Percentiles rank a stretch among this genome's conserved stretches.
These are phyloP conservation scores for Callinectes sapidus DNA, from an alignment of 2,888 invertebrate species.

Conservation along the genomic window DNA sequence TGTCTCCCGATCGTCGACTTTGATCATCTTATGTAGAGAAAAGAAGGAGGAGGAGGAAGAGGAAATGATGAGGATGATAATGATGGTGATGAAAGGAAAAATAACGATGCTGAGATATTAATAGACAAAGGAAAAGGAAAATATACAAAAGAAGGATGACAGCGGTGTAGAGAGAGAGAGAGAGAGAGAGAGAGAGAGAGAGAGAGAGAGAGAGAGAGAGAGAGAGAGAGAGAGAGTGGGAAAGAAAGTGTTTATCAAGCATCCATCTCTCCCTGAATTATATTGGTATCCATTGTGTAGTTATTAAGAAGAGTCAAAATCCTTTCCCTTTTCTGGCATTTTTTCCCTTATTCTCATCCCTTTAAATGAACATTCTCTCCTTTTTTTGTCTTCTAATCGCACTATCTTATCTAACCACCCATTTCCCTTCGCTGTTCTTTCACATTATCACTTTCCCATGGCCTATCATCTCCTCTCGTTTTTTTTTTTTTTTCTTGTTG, in stretches of 20 bases:
- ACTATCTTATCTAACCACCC: neutral
- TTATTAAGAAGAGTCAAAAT: neutral
- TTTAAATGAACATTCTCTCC: neutral
- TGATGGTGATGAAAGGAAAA: neutral
- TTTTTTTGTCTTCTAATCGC: neutral
- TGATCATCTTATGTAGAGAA: neutral
- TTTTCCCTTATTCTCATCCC: neutral
- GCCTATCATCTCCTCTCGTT: neutral
- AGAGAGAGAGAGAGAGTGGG: neutral
- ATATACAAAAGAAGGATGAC: neutral
- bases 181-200: constrained; percentile 1
- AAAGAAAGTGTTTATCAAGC: neutral
- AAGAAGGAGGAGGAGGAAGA: neutral
- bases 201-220: neutral
- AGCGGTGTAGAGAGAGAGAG: neutral
- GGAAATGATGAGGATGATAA: neutral
- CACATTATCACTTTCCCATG: neutral
- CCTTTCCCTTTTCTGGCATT: neutral
- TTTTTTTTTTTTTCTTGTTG: neutral
- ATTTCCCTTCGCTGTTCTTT: neutral
- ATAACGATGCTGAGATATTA: too few relatives aligned
- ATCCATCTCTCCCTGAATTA: neutral
- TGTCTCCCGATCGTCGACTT: neutral
- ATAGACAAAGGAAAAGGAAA: too few relatives aligned
- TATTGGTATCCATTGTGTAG: neutral